Percentiles rank a stretch among this genome's conserved stretches.
phyloP scores from a whole-genome alignment of 2,888 invertebrate species.

The Asteroscopus sphinx region DNA sequence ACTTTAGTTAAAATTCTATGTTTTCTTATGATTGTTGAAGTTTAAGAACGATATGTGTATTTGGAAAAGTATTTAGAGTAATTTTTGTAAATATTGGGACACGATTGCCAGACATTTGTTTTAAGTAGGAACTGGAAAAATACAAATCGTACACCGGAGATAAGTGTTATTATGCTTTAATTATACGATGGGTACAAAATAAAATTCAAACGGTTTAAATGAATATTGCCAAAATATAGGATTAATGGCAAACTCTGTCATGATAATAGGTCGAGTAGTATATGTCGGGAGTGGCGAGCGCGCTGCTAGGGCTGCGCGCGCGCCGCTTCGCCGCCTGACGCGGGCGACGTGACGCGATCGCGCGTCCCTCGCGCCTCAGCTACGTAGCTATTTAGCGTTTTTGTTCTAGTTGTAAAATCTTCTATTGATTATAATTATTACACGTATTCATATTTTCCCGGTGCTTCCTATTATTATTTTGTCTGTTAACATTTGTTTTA shows the following conservation, averaged over 20 bases:
- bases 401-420: conserved; percentile 74
- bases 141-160: conserved; percentile 52
- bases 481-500: conserved; percentile 86
- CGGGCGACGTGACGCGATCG: conserved; percentile 6
- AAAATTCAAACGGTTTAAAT: conserved; percentile 52
- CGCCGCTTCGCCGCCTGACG: conserved; percentile 5
- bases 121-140: conserved; percentile 63
- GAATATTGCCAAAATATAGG: conserved; percentile 62
- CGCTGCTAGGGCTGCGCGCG: conserved; percentile 7
- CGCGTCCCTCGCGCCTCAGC: conserved; percentile 21
- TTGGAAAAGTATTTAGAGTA: conserved; percentile 68
- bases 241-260: conserved; percentile 56
- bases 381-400: conserved; percentile 61
- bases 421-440: conserved; percentile 73
- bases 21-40: conserved; percentile 76
- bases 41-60: conserved; percentile 71
- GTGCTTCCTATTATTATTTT: conserved; percentile 88
- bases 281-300: conserved; percentile 23
- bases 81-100: conserved; percentile 73
- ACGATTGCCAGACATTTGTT: conserved; percentile 74
- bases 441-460: conserved; percentile 76
- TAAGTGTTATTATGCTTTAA: conserved; percentile 53
- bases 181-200: conserved; percentile 61
- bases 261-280: conserved; percentile 47
- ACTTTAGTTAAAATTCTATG: conserved; percentile 75